Percentiles rank a stretch among this genome's conserved stretches.
Evolutionary conservation across 2,113 vertebrate species (phyloP).

Genomic region (Ptyas mucosa): DNA sequence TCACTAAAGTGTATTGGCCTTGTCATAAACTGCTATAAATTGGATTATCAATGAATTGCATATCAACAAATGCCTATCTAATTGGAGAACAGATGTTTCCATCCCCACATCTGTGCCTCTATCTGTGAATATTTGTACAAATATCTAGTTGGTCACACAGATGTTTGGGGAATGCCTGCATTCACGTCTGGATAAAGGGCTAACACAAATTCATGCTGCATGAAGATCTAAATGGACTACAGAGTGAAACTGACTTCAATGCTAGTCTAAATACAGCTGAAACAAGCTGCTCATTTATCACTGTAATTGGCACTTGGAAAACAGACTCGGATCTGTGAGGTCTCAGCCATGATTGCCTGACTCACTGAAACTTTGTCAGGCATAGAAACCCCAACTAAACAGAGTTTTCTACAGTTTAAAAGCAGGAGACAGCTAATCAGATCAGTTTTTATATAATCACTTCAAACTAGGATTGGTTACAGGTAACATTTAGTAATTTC

Average conservation of each 20-base stretch:
- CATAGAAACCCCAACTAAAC: neutral
- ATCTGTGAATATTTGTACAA: neutral
- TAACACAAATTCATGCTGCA: constrained; percentile 6
- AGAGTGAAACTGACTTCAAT: constrained; percentile 26
- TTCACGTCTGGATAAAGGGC: neutral
- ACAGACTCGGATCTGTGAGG: neutral
- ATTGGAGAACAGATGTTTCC: constrained; percentile 43
- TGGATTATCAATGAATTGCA: neutral
- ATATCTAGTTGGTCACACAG: constrained; percentile 30
- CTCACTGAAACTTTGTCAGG: neutral
- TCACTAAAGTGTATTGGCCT: neutral
- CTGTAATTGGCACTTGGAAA: neutral
- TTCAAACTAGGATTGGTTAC: neutral
- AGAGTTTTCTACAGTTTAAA: neutral
- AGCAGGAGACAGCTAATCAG: neutral
- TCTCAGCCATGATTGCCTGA: neutral
- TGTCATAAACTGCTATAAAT: neutral
- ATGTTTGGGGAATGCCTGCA: constrained; percentile 34
- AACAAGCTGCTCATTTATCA: neutral
- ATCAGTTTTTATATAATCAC: neutral
- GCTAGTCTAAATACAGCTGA: neutral
- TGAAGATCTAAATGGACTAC: constrained; percentile 38
- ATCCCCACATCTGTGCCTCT: neutral
- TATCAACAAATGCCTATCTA: constrained; percentile 11
- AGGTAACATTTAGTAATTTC: neutral